Percentiles rank a stretch among this genome's conserved stretches.
Conservation (phyloP, 37 sponge, comb jelly and placozoan genomes). For the Halichondria panicea region DNA sequence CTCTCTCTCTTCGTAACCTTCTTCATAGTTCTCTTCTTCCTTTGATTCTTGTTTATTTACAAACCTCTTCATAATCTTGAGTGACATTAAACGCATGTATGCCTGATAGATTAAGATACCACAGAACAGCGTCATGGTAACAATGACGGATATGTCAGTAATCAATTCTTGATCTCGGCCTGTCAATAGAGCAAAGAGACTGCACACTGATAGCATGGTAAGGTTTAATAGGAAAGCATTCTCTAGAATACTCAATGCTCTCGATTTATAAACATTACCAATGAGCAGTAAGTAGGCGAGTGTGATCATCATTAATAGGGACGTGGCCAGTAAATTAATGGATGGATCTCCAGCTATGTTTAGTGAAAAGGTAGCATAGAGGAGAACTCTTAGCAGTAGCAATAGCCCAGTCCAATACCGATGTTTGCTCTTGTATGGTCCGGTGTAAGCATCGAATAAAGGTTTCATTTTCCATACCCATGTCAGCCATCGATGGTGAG, state of each 20-base stretch:
- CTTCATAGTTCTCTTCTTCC: no score
- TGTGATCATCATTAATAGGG: not conserved
- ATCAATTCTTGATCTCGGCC: slow-evolving; percentile 1
- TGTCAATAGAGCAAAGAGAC: not conserved
- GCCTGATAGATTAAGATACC: no score
- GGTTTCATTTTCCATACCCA: not conserved
- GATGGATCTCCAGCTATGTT: not conserved
- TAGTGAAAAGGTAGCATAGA: not conserved
- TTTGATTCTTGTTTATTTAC: no score
- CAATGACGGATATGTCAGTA: no score
- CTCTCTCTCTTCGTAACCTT: no score
- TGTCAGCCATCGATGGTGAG: not conserved
- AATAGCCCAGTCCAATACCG: no score
- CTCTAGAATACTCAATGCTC: not conserved
- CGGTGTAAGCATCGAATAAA: not conserved
- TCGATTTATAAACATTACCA: not conserved
- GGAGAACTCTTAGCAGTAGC: no score
- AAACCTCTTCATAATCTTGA: no score
- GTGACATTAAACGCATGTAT: no score
- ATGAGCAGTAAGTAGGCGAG: not conserved
- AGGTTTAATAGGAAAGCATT: not conserved
- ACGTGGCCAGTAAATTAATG: not conserved
- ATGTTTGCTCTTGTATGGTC: no score
- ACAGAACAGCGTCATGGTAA: no score
- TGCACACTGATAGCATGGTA: not conserved